These are phyloP conservation scores for Paelopatides confundens DNA, from an alignment of 53 echinoderm and acorn worm species.

Conservation along the genomic window DNA sequence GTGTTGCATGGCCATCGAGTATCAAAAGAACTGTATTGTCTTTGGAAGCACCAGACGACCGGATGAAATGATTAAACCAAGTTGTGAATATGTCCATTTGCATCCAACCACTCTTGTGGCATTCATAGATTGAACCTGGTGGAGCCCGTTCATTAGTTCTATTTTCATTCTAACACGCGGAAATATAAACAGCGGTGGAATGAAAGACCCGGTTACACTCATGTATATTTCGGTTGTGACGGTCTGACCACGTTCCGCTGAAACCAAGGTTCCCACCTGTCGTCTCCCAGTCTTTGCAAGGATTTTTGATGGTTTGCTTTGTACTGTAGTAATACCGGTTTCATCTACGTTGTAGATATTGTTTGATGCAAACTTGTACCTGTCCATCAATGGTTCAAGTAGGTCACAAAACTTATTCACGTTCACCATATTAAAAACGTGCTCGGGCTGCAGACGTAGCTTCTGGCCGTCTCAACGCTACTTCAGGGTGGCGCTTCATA, in stretches of 20 bases:
- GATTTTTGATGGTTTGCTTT: constrained; percentile 22
- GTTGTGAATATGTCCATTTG: background rate
- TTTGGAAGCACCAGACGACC: background rate
- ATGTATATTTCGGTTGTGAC: background rate
- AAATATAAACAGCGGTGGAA: background rate
- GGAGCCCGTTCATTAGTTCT: constrained; percentile 17
- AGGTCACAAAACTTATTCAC: constrained; percentile 15
- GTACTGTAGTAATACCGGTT: too few species aligned
- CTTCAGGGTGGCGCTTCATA: constrained; percentile 39
- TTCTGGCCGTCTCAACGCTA: constrained; percentile 44
- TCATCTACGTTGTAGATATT: too few species aligned
- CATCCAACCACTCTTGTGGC: constrained; percentile 11
- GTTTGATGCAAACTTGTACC: background rate
- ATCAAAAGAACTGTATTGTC: background rate
- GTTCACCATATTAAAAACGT: constrained; percentile 1
- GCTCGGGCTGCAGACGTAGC: constrained; percentile 59
- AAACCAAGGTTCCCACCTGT: too few species aligned
- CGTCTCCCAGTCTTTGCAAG: background rate
- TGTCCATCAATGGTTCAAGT: background rate
- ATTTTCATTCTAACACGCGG: background rate
- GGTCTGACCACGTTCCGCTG: background rate
- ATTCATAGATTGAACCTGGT: background rate
- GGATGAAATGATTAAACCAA: background rate
- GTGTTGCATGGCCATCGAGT: too few species aligned
- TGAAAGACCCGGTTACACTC: background rate